Conservation (phyloP, 2,888 invertebrate species). For the Dichetophora obliterata region DNA sequence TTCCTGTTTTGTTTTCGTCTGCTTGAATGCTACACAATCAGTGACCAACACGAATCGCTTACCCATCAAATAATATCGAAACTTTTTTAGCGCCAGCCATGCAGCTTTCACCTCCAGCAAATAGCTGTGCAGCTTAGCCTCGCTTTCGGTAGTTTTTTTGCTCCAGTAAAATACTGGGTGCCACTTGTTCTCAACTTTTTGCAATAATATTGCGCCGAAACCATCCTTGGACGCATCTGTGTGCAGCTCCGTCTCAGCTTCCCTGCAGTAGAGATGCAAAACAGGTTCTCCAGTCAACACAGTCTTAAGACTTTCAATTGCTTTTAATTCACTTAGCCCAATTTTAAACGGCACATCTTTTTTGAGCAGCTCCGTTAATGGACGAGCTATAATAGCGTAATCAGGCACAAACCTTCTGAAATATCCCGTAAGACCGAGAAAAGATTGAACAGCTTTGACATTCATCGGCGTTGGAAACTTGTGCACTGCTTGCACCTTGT, state of each 20-base stretch:
- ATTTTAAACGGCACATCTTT: neutral
- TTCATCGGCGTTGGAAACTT: too few species aligned
- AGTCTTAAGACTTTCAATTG: too few species aligned
- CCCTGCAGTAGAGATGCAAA: neutral
- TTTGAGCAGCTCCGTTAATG: neutral
- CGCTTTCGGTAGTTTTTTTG: neutral
- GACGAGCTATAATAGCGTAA: too few species aligned
- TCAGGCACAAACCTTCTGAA: too few species aligned
- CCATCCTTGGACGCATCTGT: constrained; percentile 4
- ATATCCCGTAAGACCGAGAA: too few species aligned
- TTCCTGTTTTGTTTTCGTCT: too few species aligned
- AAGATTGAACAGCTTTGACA: too few species aligned
- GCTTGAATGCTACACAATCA: constrained; percentile 1
- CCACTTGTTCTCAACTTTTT: neutral
- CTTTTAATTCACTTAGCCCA: too few species aligned
- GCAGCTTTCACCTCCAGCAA: constrained; percentile 14
- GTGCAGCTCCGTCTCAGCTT: neutral
- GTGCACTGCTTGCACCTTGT: too few species aligned
- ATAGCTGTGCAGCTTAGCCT: neutral
- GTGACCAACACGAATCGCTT: neutral
- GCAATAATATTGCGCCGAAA: constrained; percentile 1
- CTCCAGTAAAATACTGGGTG: constrained; percentile 7
- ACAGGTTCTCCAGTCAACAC: neutral
- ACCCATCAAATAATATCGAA: neutral
- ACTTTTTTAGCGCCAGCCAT: neutral